These are phyloP conservation scores for Glareola pratincola DNA, from an alignment of 2,113 vertebrate species.

Conservation along the genomic window DNA sequence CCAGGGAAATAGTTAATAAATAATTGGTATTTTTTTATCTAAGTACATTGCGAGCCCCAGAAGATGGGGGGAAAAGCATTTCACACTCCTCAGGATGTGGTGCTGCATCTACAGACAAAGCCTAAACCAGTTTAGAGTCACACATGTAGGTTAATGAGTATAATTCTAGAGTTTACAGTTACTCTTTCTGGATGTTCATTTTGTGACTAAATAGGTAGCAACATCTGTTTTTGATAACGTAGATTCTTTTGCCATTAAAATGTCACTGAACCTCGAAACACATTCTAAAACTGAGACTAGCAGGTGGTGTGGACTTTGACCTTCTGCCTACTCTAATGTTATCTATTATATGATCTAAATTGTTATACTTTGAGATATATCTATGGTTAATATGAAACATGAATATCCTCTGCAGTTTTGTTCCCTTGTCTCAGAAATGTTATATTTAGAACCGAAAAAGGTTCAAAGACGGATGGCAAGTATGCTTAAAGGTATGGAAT, in stretches of 20 bases:
- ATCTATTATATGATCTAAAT: neutral
- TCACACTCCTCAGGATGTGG: neutral
- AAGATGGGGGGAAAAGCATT: neutral
- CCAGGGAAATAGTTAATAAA: neutral
- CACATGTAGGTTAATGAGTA: fast-evolving
- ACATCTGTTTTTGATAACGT: neutral
- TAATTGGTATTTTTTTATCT: neutral
- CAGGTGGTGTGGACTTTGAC: neutral
- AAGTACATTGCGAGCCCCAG: neutral
- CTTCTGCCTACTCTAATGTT: neutral
- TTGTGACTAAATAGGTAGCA: neutral
- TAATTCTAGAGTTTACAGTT: neutral
- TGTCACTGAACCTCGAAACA: neutral
- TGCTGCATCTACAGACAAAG: neutral
- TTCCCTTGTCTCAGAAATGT: neutral
- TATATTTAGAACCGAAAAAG: neutral
- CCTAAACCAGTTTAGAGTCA: neutral
- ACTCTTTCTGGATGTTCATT: neutral
- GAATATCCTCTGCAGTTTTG: neutral
- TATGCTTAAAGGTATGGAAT: neutral
- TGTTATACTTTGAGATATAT: neutral
- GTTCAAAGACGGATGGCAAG: neutral
- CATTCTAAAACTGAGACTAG: neutral
- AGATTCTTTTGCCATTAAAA: neutral
- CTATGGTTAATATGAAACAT: neutral